phyloP scores from a whole-genome alignment of 2,797 vertebrate genomes.

The Halcyon smyrnensis region DNA sequence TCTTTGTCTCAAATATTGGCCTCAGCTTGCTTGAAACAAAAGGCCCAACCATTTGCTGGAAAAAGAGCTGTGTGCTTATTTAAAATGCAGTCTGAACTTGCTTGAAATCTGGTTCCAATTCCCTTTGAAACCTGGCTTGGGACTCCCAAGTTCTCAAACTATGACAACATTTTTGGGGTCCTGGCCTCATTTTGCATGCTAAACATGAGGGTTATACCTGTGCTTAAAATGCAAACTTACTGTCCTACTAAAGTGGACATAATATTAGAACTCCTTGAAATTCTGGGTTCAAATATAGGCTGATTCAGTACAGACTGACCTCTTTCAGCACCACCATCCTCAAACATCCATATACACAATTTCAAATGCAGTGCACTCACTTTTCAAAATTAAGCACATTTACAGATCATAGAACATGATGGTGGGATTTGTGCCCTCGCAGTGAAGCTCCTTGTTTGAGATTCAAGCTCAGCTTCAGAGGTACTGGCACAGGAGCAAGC shows the following conservation, averaged over 20 bases:
- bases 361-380: background rate
- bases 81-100: background rate
- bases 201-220: background rate
- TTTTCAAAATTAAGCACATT: accelerated
- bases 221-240: background rate
- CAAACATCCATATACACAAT: background rate
- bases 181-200: background rate
- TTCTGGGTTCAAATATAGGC: background rate
- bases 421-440: background rate
- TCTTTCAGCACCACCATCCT: background rate
- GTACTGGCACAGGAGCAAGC: background rate
- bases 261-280: background rate
- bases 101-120: background rate
- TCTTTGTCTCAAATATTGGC: background rate
- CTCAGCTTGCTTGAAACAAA: background rate
- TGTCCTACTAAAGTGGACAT: background rate
- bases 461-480: background rate
- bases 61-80: background rate
- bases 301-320: background rate
- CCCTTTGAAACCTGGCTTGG: background rate
- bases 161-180: background rate
- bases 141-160: background rate
- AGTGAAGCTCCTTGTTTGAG: background rate
- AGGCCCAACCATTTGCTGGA: background rate
- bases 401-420: background rate